Percentiles rank a stretch among this genome's conserved stretches.
Evolutionary conservation across 2,888 invertebrate species (phyloP).

Genomic region (Sphaerophoria taeniata): DNA sequence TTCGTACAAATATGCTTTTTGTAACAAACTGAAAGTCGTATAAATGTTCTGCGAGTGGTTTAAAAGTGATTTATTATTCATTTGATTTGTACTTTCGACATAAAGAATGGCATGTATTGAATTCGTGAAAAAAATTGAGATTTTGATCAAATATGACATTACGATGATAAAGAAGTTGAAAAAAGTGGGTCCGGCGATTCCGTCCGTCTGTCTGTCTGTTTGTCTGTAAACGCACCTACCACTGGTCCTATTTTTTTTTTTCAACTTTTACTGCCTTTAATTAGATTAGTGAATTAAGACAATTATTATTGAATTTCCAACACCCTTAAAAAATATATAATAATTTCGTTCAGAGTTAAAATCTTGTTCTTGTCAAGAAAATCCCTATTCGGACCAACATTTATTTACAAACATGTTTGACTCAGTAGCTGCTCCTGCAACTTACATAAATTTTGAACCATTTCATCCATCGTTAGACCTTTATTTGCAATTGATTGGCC

Average conservation of each 20-base stretch:
- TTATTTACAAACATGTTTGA: too few relatives aligned
- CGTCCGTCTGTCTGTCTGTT: too few relatives aligned
- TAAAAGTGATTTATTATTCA: slow-evolving; percentile 41
- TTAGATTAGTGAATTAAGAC: too few relatives aligned
- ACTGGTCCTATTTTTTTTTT: too few relatives aligned
- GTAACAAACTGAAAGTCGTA: slow-evolving; percentile 24
- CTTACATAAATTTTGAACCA: background rate
- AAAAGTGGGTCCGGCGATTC: too few relatives aligned
- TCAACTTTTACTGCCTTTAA: too few relatives aligned
- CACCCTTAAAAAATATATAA: slow-evolving; percentile 6
- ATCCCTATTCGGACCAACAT: background rate
- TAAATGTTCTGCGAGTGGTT: slow-evolving; percentile 34
- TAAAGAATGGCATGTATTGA: background rate
- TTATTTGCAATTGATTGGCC: slow-evolving; percentile 40
- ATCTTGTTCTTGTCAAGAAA: slow-evolving; percentile 9
- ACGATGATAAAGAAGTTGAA: too few relatives aligned
- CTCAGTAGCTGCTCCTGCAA: too few relatives aligned
- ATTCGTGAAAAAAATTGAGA: too few relatives aligned
- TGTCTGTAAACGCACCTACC: too few relatives aligned
- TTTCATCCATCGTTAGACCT: slow-evolving; percentile 31
- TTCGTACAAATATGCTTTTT: slow-evolving; percentile 29
- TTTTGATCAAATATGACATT: background rate
- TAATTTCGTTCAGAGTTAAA: background rate
- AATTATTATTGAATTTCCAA: too few relatives aligned
- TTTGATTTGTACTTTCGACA: slow-evolving; percentile 32